Percentiles rank a stretch among this genome's conserved stretches.
phyloP scores from a whole-genome alignment of 1,140 invertebrate genomes.

The Caenorhabditis tropicalis region DNA sequence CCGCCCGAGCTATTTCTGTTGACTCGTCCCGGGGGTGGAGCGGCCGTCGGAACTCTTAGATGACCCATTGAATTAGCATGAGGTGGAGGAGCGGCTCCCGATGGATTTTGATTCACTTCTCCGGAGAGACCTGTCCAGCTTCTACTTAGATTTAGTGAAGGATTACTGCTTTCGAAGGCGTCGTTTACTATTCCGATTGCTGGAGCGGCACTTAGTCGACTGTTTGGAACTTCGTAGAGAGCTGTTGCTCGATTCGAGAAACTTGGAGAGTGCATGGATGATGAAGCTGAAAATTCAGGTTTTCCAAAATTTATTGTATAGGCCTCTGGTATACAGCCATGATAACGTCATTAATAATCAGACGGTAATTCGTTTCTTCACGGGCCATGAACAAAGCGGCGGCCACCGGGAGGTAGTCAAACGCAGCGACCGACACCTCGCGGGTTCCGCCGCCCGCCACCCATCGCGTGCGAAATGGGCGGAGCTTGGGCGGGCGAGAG shows the following conservation, averaged over 20 bases:
- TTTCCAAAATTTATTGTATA: background rate
- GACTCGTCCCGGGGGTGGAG: background rate
- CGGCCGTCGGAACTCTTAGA: background rate
- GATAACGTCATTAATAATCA: background rate
- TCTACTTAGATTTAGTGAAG: background rate
- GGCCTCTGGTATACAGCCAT: conserved; percentile 38
- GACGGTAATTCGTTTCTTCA: conserved; percentile 34
- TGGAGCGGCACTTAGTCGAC: background rate
- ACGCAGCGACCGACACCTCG: conserved; percentile 5
- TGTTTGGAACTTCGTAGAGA: background rate
- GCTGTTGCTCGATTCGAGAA: background rate
- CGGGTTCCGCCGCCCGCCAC: conserved; percentile 6
- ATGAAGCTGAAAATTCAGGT: background rate
- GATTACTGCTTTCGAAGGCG: conserved; percentile 19
- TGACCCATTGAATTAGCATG: background rate
- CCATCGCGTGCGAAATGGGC: background rate
- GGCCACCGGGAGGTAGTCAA: background rate
- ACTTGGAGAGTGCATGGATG: background rate
- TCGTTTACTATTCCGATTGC: background rate
- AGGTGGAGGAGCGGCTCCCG: background rate
- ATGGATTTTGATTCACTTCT: background rate
- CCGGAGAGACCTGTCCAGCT: conserved; percentile 13
- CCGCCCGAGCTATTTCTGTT: background rate
- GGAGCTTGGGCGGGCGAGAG: background rate
- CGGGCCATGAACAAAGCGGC: background rate